These are phyloP conservation scores for Chelon labrosus DNA, from an alignment of 2,797 vertebrate genomes.

Conservation along the genomic window DNA sequence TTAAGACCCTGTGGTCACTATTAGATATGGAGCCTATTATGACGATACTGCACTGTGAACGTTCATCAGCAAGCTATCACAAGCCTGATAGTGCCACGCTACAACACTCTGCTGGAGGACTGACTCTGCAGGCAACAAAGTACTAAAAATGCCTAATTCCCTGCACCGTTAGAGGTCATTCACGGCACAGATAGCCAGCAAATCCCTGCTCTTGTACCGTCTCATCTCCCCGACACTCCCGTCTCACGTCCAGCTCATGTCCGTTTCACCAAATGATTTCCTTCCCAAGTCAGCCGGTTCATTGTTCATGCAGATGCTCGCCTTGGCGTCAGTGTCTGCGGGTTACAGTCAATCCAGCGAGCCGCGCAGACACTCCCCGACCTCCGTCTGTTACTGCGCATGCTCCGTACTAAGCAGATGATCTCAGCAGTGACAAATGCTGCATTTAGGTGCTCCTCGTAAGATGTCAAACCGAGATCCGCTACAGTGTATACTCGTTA, in stretches of 20 bases:
- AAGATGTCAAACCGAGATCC: conserved; percentile 16
- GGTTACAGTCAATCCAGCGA: conserved; percentile 57
- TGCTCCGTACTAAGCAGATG: conserved; percentile 51
- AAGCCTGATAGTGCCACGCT: conserved; percentile 1
- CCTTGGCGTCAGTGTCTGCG: conserved; percentile 55
- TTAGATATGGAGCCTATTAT: background rate
- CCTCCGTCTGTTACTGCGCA: conserved; percentile 67
- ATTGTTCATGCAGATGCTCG: conserved; percentile 75
- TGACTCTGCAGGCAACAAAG: conserved; percentile 64
- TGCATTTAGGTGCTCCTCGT: conserved; percentile 70
- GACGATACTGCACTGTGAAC: background rate
- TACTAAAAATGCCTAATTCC: conserved; percentile 63
- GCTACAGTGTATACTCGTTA: too few relatives aligned
- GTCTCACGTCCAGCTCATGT: conserved; percentile 25
- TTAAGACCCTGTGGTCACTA: conserved; percentile 23
- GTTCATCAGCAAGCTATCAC: conserved; percentile 24
- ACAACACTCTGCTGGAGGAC: conserved; percentile 29
- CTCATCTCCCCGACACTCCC: conserved; percentile 24
- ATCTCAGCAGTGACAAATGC: conserved; percentile 60
- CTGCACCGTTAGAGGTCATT: conserved; percentile 78
- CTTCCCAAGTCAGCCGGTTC: conserved; percentile 40
- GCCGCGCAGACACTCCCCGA: conserved; percentile 83
- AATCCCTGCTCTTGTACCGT: conserved; percentile 35
- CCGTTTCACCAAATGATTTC: conserved; percentile 32
- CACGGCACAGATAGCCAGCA: conserved; percentile 39